phyloP scores from a whole-genome alignment of 2,888 invertebrate species.

The Frankliniella fusca region DNA sequence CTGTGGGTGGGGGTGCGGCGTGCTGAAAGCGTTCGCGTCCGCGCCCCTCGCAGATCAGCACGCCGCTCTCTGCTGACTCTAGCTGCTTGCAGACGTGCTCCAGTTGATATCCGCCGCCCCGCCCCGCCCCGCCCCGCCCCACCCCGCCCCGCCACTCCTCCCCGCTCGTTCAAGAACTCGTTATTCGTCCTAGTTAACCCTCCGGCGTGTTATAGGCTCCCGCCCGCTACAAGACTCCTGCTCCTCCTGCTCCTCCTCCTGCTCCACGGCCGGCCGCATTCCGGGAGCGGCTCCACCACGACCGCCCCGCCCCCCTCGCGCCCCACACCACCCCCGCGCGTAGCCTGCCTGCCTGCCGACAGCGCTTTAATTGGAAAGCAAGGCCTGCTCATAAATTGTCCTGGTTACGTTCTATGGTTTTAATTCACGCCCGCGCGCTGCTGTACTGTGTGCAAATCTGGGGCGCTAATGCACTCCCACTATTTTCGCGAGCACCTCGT shows the following conservation, averaged over 20 bases:
- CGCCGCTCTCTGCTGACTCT: too few species aligned
- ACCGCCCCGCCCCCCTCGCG: not conserved
- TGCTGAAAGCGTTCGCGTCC: too few species aligned
- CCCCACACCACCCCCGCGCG: not conserved
- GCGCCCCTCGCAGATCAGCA: too few species aligned
- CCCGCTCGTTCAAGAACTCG: not conserved
- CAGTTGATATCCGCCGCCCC: not conserved
- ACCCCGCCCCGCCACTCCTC: not conserved
- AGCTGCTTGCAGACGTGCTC: not conserved
- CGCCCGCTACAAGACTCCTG: not conserved
- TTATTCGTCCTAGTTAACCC: too few species aligned
- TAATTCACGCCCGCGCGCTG: not conserved
- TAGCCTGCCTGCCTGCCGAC: not conserved
- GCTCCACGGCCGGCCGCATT: not conserved
- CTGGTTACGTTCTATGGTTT: constrained; percentile 24
- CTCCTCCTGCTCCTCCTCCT: too few species aligned
- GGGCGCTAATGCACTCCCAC: too few species aligned
- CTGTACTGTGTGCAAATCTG: too few species aligned
- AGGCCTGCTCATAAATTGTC: constrained; percentile 26
- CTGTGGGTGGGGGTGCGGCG: too few species aligned
- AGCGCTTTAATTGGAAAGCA: constrained; percentile 14
- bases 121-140: not conserved
- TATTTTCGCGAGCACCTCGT: too few species aligned
- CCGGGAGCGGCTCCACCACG: not conserved
- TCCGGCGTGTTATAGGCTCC: not conserved